Percentiles rank a stretch among this genome's conserved stretches.
Conservation (phyloP, 92 coral and sea anemone genomes). For the Isaurus tuberculatus region DNA sequence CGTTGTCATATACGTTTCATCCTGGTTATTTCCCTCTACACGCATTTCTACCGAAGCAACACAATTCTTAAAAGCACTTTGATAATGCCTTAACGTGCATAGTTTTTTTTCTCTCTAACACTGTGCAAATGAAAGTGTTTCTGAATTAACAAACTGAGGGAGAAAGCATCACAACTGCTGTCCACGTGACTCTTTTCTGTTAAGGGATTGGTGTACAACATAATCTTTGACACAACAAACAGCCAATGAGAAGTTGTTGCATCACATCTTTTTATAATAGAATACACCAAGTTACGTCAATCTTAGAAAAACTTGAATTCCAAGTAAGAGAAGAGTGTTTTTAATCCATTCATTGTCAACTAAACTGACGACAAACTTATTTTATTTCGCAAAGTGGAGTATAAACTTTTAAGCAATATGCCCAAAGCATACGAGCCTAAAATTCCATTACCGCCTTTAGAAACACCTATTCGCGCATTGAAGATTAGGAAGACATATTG, state of each 20-base stretch:
- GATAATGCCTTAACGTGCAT: too few species aligned
- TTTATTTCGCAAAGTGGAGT: not conserved
- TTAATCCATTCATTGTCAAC: too few species aligned
- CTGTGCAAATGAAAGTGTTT: not conserved
- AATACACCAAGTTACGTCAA: not conserved
- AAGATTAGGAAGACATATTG: not conserved
- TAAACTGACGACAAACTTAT: not conserved
- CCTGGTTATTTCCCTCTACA: too few species aligned
- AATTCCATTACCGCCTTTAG: not conserved
- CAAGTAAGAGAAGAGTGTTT: not conserved
- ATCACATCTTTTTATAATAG: not conserved
- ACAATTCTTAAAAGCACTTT: too few species aligned
- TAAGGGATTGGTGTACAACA: not conserved
- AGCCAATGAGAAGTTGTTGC: not conserved
- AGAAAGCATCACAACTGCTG: not conserved
- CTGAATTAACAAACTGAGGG: not conserved
- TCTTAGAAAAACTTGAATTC: not conserved
- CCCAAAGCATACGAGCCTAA: not conserved
- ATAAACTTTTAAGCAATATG: not conserved
- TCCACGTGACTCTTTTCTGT: not conserved
- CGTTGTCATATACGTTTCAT: too few species aligned
- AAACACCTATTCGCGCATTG: not conserved
- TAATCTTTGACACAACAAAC: not conserved
- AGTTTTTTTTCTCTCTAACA: too few species aligned
- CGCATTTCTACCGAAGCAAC: too few species aligned